These are phyloP conservation scores for Papilio helenus DNA, from an alignment of 1,140 invertebrate species.

Conservation along the genomic window DNA sequence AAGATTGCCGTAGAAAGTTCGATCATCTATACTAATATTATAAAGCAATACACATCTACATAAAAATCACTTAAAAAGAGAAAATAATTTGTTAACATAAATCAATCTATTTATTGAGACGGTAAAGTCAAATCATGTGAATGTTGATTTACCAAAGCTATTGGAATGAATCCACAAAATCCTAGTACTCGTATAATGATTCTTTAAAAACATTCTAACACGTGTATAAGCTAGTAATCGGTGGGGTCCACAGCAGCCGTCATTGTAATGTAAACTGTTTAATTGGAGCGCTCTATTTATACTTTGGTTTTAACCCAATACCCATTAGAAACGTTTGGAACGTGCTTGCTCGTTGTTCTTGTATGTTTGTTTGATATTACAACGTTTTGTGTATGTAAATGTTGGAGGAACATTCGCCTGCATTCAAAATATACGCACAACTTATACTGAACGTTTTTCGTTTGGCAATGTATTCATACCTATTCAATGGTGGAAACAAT, in stretches of 20 bases:
- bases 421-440: not conserved
- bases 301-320: conserved; percentile 19
- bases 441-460: conserved; percentile 1
- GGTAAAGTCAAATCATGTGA: not conserved
- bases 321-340: conserved; percentile 28
- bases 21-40: not conserved
- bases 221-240: not conserved
- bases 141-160: not conserved
- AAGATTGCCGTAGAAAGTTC: not conserved
- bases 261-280: conserved; percentile 22
- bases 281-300: conserved; percentile 21
- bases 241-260: not conserved
- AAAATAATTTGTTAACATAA: not conserved
- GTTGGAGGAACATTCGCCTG: conserved; percentile 3
- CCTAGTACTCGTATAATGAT: not conserved
- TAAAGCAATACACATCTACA: not conserved
- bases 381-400: conserved; percentile 29
- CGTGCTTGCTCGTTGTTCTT: conserved; percentile 11
- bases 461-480: conserved; percentile 27
- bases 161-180: not conserved
- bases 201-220: not conserved
- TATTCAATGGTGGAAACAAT: conserved; percentile 11
- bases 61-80: not conserved
- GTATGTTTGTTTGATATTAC: conserved; percentile 28
- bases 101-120: no score